These are phyloP conservation scores for Coelopa frigida DNA, from an alignment of 1,140 invertebrate genomes.

Conservation along the genomic window DNA sequence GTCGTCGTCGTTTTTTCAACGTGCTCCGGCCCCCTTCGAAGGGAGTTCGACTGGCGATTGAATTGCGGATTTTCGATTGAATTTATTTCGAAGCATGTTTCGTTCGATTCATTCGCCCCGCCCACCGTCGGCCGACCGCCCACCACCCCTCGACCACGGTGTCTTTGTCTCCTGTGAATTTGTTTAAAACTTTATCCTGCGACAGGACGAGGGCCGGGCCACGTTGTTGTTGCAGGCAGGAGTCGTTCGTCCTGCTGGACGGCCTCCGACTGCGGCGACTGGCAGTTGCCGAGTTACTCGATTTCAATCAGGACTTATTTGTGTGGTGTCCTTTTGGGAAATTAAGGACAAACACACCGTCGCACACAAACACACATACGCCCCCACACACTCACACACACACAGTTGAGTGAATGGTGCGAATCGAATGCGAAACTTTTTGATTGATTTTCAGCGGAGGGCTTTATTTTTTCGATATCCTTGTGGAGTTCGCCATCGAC, in stretches of 20 bases:
- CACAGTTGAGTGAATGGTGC: background rate
- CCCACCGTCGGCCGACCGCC: background rate
- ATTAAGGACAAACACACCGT: constrained; percentile 6
- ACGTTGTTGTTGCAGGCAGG: background rate
- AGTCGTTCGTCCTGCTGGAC: background rate
- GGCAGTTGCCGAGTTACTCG: constrained; percentile 8
- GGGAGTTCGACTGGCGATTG: constrained; percentile 5
- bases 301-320: constrained; percentile 10
- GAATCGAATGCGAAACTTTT: background rate
- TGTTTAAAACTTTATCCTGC: constrained; percentile 10
- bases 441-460: background rate
- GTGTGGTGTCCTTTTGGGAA: constrained; percentile 8
- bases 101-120: no score
- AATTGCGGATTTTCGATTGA: constrained; percentile 11
- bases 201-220: background rate
- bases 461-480: constrained; percentile 3
- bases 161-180: constrained; percentile 8
- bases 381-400: background rate
- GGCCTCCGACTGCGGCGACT: constrained; percentile 1
- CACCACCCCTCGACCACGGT: constrained; percentile 1
- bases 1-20: no score
- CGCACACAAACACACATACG: background rate
- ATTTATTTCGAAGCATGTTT: constrained; percentile 10
- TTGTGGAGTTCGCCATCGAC: background rate
- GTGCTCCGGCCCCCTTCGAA: no score